These are phyloP conservation scores for Onychomys arenicola DNA, from an alignment of 2,797 vertebrate species.

Conservation along the genomic window DNA sequence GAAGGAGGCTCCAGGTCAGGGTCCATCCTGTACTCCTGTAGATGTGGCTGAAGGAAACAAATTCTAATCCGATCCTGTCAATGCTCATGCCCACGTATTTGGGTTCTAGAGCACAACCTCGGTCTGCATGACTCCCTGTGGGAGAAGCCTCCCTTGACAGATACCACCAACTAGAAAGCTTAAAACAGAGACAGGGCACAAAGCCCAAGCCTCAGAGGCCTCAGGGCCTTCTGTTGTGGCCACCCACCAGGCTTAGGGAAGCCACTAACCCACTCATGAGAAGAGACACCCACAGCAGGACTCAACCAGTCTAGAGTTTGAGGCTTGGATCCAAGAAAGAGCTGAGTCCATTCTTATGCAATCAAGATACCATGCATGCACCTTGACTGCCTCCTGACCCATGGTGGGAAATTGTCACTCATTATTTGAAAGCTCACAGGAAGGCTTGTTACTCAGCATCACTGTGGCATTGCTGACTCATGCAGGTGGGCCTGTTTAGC, in stretches of 20 bases:
- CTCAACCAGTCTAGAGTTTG: neutral
- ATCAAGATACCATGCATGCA: fast-evolving
- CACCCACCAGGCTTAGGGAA: neutral
- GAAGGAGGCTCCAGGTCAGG: neutral
- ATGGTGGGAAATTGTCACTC: fast-evolving
- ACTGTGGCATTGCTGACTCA: neutral
- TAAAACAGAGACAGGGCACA: neutral
- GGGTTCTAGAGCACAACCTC: neutral
- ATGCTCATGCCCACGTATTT: neutral
- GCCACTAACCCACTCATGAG: neutral
- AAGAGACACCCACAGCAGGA: neutral
- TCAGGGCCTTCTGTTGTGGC: neutral
- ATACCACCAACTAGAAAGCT: neutral
- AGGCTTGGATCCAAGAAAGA: neutral
- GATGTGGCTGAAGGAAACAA: neutral
- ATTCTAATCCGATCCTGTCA: neutral
- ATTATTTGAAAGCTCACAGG: neutral
- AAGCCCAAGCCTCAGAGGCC: neutral
- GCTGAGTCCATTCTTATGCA: fast-evolving
- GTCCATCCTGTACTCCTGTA: neutral
- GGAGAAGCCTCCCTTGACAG: neutral
- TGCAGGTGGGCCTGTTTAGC: neutral
- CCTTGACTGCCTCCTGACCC: neutral
- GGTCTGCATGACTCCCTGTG: neutral
- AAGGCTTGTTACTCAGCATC: neutral